Conservation (phyloP, 2,113 vertebrate species). For the Cavia porcellus region DNA sequence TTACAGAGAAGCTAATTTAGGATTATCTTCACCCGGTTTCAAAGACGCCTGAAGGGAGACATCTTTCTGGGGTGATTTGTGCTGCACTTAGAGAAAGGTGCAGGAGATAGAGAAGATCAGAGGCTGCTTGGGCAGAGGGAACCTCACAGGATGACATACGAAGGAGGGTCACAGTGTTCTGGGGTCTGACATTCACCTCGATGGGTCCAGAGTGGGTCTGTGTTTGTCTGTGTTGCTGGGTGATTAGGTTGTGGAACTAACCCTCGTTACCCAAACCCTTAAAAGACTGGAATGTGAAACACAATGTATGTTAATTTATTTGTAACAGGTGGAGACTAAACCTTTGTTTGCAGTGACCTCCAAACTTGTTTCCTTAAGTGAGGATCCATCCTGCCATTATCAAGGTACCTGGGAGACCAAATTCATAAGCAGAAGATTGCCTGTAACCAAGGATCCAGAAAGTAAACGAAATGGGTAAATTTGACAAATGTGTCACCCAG, state of each 20-base stretch:
- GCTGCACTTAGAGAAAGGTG: neutral
- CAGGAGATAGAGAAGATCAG: neutral
- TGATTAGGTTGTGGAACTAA: neutral
- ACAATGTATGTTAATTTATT: neutral
- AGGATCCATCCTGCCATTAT: neutral
- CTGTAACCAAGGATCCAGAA: neutral
- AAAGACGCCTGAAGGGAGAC: neutral
- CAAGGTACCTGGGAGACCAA: neutral
- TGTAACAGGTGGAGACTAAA: neutral
- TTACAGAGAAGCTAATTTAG: neutral
- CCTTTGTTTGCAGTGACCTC: neutral
- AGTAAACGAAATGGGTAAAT: neutral
- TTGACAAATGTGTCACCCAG: neutral
- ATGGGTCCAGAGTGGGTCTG: neutral
- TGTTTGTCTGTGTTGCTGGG: neutral
- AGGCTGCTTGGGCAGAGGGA: neutral
- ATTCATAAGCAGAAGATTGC: neutral
- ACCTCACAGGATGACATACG: neutral
- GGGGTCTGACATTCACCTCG: neutral
- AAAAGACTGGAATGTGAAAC: neutral
- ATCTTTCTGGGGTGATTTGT: neutral
- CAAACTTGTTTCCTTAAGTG: neutral
- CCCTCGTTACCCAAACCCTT: neutral
- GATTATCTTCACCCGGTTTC: neutral
- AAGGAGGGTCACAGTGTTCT: neutral